phyloP scores from a whole-genome alignment of 35 echinoderm and acorn worm genomes.

The Apostichopus californicus region DNA sequence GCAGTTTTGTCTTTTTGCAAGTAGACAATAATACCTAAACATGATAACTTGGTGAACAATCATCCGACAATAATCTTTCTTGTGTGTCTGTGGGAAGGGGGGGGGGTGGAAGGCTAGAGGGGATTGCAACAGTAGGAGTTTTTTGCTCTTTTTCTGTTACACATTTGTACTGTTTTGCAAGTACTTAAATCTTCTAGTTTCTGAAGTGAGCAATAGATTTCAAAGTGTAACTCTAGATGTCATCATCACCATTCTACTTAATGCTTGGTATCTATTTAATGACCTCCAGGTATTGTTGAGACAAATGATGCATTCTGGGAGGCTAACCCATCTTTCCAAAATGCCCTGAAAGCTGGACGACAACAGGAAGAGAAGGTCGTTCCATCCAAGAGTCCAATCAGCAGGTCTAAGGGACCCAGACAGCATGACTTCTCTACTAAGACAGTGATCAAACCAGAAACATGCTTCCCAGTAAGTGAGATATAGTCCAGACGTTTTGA shows the following conservation, averaged over 20 bases:
- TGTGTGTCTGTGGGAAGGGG: no score
- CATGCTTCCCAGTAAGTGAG: conserved; percentile 81
- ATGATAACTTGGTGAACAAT: no score
- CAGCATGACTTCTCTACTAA: conserved; percentile 85
- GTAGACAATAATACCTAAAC: no score
- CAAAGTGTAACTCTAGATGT: no score
- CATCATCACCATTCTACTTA: no score
- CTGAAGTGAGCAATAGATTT: no score
- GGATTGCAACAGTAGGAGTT: no score
- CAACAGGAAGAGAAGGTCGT: conserved; percentile 66
- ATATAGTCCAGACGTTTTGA: not conserved
- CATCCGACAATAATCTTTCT: no score
- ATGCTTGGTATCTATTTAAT: not conserved
- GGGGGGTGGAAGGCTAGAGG: no score
- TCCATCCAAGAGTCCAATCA: conserved; percentile 3
- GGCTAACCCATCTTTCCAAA: conserved; percentile 29
- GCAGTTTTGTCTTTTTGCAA: no score
- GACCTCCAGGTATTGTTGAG: not conserved
- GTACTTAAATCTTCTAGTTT: no score
- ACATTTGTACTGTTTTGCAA: not conserved
- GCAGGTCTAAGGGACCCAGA: conserved; percentile 37
- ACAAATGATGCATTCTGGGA: conserved; percentile 82
- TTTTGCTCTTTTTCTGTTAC: no score
- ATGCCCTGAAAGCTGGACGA: conserved; percentile 35
- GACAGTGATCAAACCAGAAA: conserved; percentile 97